Conservation (phyloP, 2,797 vertebrate genomes). For the Macropus fuliginosus region DNA sequence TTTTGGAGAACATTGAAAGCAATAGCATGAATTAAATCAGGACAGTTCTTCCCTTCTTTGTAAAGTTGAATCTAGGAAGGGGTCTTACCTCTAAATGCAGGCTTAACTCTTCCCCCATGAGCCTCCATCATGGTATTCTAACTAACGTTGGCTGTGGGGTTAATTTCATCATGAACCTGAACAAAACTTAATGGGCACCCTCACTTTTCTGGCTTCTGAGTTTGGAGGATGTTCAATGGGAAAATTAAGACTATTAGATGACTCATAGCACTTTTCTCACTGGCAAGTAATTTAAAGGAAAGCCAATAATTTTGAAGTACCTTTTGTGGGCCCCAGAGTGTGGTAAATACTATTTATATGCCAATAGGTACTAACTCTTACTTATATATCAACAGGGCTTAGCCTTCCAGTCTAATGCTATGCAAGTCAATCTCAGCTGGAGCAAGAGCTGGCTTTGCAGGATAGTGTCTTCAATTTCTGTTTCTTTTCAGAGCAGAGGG, state of each 20-base stretch:
- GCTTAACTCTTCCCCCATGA: neutral
- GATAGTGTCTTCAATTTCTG: neutral
- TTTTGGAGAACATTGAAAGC: slow-evolving; percentile 33
- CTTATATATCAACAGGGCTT: neutral
- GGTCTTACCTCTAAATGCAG: neutral
- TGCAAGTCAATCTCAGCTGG: neutral
- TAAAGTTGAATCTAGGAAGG: slow-evolving; percentile 17
- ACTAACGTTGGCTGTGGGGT: neutral
- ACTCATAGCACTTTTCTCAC: slow-evolving; percentile 37
- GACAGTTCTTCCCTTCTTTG: slow-evolving; percentile 14
- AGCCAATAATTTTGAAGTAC: slow-evolving; percentile 40
- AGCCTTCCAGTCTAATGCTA: neutral
- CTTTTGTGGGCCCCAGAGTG: neutral
- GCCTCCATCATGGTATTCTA: neutral
- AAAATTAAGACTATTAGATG: slow-evolving; percentile 23
- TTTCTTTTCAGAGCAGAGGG: neutral
- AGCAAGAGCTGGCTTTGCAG: neutral
- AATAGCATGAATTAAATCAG: slow-evolving; percentile 38
- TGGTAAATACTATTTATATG: slow-evolving; percentile 23
- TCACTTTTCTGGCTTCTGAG: slow-evolving; percentile 33
- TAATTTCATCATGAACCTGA: slow-evolving; percentile 35
- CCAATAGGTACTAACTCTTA: slow-evolving; percentile 9
- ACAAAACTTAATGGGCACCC: slow-evolving; percentile 7
- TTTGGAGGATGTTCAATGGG: slow-evolving; percentile 34
- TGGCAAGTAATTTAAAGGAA: slow-evolving; percentile 25